phyloP scores from a whole-genome alignment of 2,888 invertebrate genomes.

The Zeuzera pyrina region DNA sequence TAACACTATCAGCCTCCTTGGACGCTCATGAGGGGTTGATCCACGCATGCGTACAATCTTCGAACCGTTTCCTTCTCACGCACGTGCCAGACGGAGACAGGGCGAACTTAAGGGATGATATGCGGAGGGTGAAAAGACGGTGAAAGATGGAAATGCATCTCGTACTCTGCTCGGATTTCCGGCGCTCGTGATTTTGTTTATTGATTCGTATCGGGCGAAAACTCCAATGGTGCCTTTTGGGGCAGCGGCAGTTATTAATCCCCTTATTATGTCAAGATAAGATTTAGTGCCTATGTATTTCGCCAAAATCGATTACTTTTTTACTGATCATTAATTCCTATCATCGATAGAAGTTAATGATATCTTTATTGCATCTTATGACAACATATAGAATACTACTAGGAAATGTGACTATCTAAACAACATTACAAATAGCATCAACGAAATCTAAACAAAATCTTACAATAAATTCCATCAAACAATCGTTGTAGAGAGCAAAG shows the following conservation, averaged over 20 bases:
- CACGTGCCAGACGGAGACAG: conserved; percentile 30
- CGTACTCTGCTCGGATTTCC: conserved; percentile 69
- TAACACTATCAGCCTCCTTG: conserved; percentile 55
- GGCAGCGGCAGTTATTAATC: conserved; percentile 50
- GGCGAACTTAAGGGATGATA: conserved; percentile 57
- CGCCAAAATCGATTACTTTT: too few species aligned
- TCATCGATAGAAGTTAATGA: background rate
- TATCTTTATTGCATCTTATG: conserved; percentile 6
- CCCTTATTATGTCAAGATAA: conserved; percentile 48
- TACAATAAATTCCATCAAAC: too few species aligned
- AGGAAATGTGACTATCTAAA: too few species aligned
- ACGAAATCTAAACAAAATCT: conserved; percentile 16
- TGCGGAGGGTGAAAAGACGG: conserved; percentile 69
- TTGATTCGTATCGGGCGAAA: conserved; percentile 57
- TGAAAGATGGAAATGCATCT: conserved; percentile 72
- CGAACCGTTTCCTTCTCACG: conserved; percentile 37
- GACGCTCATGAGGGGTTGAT: conserved; percentile 59
- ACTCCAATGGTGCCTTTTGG: conserved; percentile 37
- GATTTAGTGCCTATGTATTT: conserved; percentile 53
- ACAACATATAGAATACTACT: conserved; percentile 13
- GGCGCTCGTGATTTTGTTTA: conserved; percentile 69
- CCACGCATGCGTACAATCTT: conserved; percentile 52
- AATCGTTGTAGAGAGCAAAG: too few species aligned
- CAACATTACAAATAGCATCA: conserved; percentile 11
- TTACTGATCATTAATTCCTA: conserved; percentile 29